Evolutionary conservation across 2,888 invertebrate genomes (phyloP), one percentile per base, ranked within the genome.

Genomic region (Cactoblastis cactorum): DNA sequence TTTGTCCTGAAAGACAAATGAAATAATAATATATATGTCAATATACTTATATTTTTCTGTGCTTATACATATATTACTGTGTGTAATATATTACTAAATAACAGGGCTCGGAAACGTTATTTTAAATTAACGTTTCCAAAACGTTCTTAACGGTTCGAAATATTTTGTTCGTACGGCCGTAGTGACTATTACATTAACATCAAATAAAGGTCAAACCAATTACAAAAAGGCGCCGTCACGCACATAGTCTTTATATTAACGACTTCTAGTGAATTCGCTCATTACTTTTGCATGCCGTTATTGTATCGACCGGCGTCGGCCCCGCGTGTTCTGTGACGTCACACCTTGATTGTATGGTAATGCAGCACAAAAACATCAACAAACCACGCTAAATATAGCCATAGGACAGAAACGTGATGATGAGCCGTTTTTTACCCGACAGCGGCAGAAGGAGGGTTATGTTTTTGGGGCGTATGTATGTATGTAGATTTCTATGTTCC

Each of bases 1-100:
- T 84, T 98, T 98, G 80, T 96, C 97, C 96, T 98, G 86, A 0
- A 90, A 90, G 45, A 32, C 55, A 37, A 17, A 35, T 17, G 18
- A 28, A 6, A 28, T 6, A 28, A 22, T 22, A 22, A 22, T 22
- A 4, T 22, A 22, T 6, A 4, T 4, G 22, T 6, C 22, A 22
- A 6, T 6, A 3, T 28, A 6, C 8, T 28, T 6, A 6, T 28
- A 4, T 28, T 2, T 22, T 22, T 22, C 5, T 22, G n/a, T n/a
- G n/a, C n/a, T n/a, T n/a, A n/a, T n/a, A n/a, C n/a, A n/a, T n/a
- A n/a, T n/a, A n/a, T n/a, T n/a, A n/a, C n/a, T n/a, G n/a, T n/a
- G n/a, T n/a, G n/a, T n/a, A n/a, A n/a, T n/a, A n/a, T n/a, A n/a
- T n/a, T n/a, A n/a, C n/a, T n/a, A n/a, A n/a, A n/a, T n/a, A n/a